Evolutionary conservation across 2,888 invertebrate species (phyloP).

Genomic region (Conchocele bisecta): DNA sequence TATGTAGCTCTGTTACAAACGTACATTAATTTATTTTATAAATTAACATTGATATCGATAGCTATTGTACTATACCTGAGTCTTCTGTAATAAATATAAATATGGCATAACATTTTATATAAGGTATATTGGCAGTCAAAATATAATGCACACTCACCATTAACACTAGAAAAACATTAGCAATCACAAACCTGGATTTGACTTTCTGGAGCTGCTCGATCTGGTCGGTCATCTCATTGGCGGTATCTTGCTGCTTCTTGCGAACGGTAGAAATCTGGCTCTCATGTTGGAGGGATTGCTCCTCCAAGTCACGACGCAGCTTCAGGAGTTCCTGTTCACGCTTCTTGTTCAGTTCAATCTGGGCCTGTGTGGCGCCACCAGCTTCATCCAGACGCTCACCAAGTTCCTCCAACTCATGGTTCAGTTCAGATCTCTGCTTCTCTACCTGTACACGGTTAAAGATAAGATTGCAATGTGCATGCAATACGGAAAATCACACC

Average conservation of each 20-base stretch:
- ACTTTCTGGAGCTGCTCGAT: slow-evolving; percentile 99
- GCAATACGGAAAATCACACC: no score
- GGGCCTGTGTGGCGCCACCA: slow-evolving; percentile 99
- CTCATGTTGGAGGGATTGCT: slow-evolving; percentile 99
- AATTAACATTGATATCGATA: no score
- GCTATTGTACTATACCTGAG: no score
- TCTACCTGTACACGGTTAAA: no score
- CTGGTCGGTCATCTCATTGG: slow-evolving; percentile 99
- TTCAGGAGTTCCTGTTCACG: slow-evolving; percentile 99
- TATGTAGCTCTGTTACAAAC: no score
- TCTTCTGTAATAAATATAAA: no score
- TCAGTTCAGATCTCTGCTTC: slow-evolving; percentile 98
- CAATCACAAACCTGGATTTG: slow-evolving; percentile 98
- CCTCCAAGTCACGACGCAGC: slow-evolving; percentile 98
- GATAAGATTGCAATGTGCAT: no score
- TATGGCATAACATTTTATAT: no score
- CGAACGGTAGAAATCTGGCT: slow-evolving; percentile 97
- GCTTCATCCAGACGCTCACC: slow-evolving; percentile 91
- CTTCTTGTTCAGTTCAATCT: slow-evolving; percentile 99
- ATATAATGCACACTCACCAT: no score
- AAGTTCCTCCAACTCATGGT: slow-evolving; percentile 95
- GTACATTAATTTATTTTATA: no score
- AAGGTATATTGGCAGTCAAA: no score
- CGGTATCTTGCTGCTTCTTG: slow-evolving; percentile 99
- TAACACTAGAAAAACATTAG: no score